A percentile compares a stretch with the other conserved stretches of the same genome.
Conservation (phyloP, 2,113 vertebrate species). For the Cettia cetti region DNA sequence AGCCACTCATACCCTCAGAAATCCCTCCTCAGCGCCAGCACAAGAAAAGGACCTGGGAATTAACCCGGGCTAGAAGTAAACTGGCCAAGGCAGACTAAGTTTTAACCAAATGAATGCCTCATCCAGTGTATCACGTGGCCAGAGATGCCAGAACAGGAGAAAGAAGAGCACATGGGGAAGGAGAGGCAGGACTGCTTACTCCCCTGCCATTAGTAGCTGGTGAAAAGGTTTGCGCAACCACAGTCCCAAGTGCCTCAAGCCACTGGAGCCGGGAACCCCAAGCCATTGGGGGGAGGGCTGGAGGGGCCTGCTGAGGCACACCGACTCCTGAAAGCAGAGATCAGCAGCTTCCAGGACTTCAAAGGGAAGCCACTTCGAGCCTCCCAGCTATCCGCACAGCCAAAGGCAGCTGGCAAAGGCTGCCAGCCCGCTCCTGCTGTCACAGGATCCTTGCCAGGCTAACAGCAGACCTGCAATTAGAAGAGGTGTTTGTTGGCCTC, state of each 20-base stretch:
- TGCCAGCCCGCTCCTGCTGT: slow-evolving; percentile 40
- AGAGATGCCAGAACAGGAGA: neutral
- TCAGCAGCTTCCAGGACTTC: slow-evolving; percentile 53
- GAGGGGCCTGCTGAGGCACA: neutral
- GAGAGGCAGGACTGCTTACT: neutral
- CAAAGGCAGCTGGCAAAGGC: neutral
- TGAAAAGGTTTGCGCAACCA: rapidly evolving
- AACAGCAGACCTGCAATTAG: slow-evolving; percentile 28
- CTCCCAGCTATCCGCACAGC: neutral
- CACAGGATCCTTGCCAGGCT: slow-evolving; percentile 31
- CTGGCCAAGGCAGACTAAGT: neutral
- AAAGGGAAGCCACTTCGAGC: slow-evolving; percentile 27
- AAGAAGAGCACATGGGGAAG: neutral
- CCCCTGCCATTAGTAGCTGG: neutral
- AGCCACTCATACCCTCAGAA: neutral
- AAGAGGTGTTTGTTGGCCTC: slow-evolving; percentile 17
- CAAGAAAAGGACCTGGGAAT: neutral
- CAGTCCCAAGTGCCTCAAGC: neutral
- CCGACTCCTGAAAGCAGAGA: neutral
- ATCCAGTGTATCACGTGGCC: neutral
- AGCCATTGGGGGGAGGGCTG: neutral
- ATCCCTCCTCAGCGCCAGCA: neutral
- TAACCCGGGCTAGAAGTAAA: neutral
- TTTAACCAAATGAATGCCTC: neutral
- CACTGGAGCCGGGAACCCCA: neutral